Evolutionary conservation across 2,888 invertebrate species (phyloP), one percentile per base, ranked within the genome.

Genomic region (Dynastes tityus): DNA sequence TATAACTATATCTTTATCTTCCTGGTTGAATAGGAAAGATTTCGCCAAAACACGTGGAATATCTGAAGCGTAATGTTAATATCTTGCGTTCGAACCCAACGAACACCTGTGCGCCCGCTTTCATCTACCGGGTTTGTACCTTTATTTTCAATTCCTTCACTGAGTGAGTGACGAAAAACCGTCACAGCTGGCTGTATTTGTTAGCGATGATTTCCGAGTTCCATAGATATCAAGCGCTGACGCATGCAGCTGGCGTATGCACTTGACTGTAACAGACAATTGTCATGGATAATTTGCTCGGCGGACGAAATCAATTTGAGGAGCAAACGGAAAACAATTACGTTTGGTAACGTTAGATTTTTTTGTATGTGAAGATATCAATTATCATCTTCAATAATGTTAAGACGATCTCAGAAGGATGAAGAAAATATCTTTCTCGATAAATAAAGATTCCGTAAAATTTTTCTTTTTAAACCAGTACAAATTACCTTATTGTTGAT

Each of bases 181-280:
- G 16, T 58, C 8, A n/a, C 40, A 64, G 64, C 16, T 64, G n/a
- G 37, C n/a, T 58, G 40, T 64, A 64, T 37, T 64, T 40, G 64
- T 3, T 16, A 40, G 37, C 40, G 32, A 70, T 70, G 70, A 70
- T 70, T 70, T 70, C 70, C 70, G 70, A 70, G 70, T 53, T 70
- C 51, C 53, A 53, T 32, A 32, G 32, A 70, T 53, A 32, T 70
- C n/a, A 58, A 58, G 22, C 22, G 22, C 13, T 16, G 70, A 53
- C 70, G 70, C 22, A 53, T 53, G 9, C 53, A 53, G 70, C 53
- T 51, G 27, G 68, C n/a, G 68, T 70, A 70, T 70, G 70, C 70
- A 55, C 8, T 70, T 70, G 70, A 70, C 29, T 70, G 70, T 70
- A 70, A 70, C 70, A 70, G 53, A 70, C 53, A 70, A 53, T 70